A percentile compares a stretch with the other conserved stretches of the same genome.
Conservation (phyloP, 1,140 invertebrate species). For the Penaeus japonicus region DNA sequence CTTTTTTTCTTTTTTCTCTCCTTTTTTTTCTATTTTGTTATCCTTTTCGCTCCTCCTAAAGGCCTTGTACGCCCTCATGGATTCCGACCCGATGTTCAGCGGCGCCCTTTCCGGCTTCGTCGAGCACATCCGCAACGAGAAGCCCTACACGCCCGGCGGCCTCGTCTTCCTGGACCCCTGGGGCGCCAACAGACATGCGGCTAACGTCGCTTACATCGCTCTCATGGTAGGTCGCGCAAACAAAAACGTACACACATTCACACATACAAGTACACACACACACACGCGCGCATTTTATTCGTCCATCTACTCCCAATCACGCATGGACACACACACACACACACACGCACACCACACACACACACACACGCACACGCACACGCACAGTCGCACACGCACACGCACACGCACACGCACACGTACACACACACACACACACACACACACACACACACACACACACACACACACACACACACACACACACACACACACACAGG, state of each 20-base stretch:
- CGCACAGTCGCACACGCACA: too few relatives aligned
- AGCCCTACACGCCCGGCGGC: conserved; percentile 69
- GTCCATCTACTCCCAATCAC: too few relatives aligned
- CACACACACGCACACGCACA: too few relatives aligned
- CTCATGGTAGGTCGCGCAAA: conserved; percentile 58
- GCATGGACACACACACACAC: too few relatives aligned
- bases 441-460: conserved; percentile 17
- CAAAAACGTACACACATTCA: not conserved
- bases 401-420: too few relatives aligned
- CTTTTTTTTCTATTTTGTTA: too few relatives aligned
- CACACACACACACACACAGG: conserved; percentile 60
- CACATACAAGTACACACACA: not conserved
- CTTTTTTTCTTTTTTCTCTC: too few relatives aligned
- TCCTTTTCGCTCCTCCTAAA: not conserved
- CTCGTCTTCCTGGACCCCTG: conserved; percentile 70
- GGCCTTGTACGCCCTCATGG: conserved; percentile 45
- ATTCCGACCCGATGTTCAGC: conserved; percentile 7
- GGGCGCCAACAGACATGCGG: conserved; percentile 70
- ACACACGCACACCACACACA: too few relatives aligned
- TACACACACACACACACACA: conserved; percentile 1
- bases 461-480: not conserved
- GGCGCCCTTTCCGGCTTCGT: conserved; percentile 27
- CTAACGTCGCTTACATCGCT: conserved; percentile 70
- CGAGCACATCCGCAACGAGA: conserved; percentile 60
- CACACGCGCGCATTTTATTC: not conserved